Evolutionary conservation across 2,797 vertebrate species (phyloP).

Genomic region (Euthynnus affinis): DNA sequence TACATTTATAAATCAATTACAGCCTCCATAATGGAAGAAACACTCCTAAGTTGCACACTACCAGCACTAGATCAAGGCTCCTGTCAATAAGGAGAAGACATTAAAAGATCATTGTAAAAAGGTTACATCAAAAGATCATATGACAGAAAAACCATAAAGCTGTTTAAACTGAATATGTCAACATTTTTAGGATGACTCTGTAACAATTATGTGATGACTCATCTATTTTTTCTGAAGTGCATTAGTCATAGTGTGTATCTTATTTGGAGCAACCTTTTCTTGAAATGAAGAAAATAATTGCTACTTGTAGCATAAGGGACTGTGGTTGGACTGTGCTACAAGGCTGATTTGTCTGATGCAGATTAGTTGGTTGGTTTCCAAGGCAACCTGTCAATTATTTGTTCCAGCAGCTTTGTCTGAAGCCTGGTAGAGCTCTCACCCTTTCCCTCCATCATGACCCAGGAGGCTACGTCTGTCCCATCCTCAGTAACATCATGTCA

Average conservation of each 20-base stretch:
- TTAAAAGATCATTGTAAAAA: conserved; percentile 9
- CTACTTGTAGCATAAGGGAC: neutral
- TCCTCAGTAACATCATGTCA: conserved; percentile 62
- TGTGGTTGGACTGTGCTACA: conserved; percentile 19
- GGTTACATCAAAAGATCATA: conserved; percentile 1
- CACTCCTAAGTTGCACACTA: conserved; percentile 4
- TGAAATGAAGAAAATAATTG: conserved; percentile 24
- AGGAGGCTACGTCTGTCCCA: conserved; percentile 33
- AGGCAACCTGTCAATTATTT: conserved; percentile 67
- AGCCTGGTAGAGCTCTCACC: conserved; percentile 41
- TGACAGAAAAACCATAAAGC: conserved; percentile 7
- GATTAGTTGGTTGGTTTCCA: conserved; percentile 61
- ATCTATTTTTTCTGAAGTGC: conserved; percentile 17
- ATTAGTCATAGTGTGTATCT: conserved; percentile 17
- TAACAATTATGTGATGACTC: conserved; percentile 35
- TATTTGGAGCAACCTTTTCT: conserved; percentile 4
- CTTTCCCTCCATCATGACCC: conserved; percentile 51
- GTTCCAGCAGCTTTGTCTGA: conserved; percentile 53
- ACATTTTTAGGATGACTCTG: conserved; percentile 39
- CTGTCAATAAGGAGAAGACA: neutral
- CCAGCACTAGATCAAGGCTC: conserved; percentile 24
- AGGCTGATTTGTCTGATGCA: conserved; percentile 42
- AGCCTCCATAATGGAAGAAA: conserved; percentile 30
- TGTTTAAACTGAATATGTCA: conserved; percentile 34
- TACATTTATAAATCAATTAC: conserved; percentile 58